Base-by-base conservation (phyloP, 2,888 invertebrate species). In the Eupithecia abbreviata region DNA sequence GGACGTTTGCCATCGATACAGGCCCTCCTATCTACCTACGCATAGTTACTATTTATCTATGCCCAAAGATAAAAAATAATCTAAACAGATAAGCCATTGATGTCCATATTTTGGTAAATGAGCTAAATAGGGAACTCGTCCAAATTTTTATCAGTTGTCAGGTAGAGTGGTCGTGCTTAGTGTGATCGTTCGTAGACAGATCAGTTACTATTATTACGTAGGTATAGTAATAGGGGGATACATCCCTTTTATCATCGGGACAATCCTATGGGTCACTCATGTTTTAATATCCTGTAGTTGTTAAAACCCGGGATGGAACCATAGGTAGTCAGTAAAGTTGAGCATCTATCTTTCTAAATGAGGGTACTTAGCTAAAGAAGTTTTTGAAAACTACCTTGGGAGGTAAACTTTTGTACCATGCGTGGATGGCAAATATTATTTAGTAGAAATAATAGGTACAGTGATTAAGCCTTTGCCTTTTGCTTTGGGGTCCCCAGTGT, bases 1-100 rank as follows among this genome's bases (percentile, higher is more conserved):
- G 30, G 30, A 12, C 0, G 62, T 12, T 30, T 62, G 62, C 2
- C 12, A 30, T 62, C 62, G 62, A 4, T 30, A 4, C 0, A 30
- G 30, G 4, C 62, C 9, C 18, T 4, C 18, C 62, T 30, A 30
- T 62, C 62, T 62, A 18, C 12, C 62, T 30, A 62, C 30, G 1
- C 62, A 12, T 12, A 62, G 6, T 30, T 62, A 62, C 55, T n/a
- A 62, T 62, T 30, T 62, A 62, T 30, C 62, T 62, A 62, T n/a
- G 42, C 43, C 67, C 43, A 67, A 43, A 67, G 67, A 67, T 67
- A 43, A 67, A 43, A 43, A 13, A 43, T n/a, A n/a, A 67, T 67
- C 67, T 43, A 43, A 67, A 67, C 67, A 43, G 43, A 67, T 43
- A 67, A 67, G 43, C 15, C 49, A 41, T 49, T 30, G 62, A 30